Evolutionary conservation across 2,113 vertebrate species (phyloP), one percentile per base, ranked within the genome.

Genomic region (Emydocephalus ijimae): DNA sequence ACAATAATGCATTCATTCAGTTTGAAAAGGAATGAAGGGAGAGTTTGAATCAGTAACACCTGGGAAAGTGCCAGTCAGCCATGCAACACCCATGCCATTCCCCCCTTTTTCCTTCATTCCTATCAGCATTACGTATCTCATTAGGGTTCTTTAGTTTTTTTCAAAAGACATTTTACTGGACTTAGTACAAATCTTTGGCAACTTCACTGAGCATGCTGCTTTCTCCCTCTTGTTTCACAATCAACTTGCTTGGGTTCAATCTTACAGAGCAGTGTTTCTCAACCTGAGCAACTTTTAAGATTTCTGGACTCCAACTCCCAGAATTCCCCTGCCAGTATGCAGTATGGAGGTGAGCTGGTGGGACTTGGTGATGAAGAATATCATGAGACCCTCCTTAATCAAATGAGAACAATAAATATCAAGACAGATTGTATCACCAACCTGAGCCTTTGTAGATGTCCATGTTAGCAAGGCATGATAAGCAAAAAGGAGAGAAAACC

Each of bases 401-500:
- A 96, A 96, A 97, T 94, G 91, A 96, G 94, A 97, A 97, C 95
- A 96, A 93, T 95, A 97, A 96, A 97, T 96, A 98, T 96, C 97
- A 98, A 97, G 97, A 98, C 96, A 98, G 98, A 99, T 98, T 97
- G 97, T 96, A 97, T 96, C 98, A 99, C 99, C 99, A 98, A 99
- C 99, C 99, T 99, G 98, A 98, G 99, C 99, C 98, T 99, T 99
- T 98, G 98, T 96, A 98, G 99, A 98, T 98, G 98, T 99, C 99
- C 99, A 95, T 98, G 98, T 98, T 98, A 99, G 98, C 98, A 98
- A 98, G 98, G 98, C 98, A 97, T 98, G 98, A 98, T 97, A 98
- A 98, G 98, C 98, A 98, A 97, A 98, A 98, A 97, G 97, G 97
- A 98, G 97, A 98, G 98, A 98, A 98, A 99, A 98, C 97, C 97